Evolutionary conservation across 2,888 invertebrate genomes (phyloP).

Genomic region (Harpagoxenus sublaevis): DNA sequence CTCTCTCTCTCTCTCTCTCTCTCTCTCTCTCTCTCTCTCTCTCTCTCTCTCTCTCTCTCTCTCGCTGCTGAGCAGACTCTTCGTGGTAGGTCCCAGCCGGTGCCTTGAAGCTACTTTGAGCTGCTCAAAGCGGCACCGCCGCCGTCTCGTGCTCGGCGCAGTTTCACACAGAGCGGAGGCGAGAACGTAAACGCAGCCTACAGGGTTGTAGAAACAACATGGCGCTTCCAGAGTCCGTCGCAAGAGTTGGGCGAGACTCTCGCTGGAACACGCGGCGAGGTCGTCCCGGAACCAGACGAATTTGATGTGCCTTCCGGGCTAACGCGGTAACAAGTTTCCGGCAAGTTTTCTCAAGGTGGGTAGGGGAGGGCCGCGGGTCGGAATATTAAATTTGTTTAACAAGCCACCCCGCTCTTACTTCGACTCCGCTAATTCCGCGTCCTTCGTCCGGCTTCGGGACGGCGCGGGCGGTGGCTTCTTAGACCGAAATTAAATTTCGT

Average conservation of each 20-base stretch:
- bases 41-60: not conserved
- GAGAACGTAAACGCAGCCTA: constrained; percentile 52
- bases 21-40: not conserved
- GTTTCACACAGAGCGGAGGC: constrained; percentile 48
- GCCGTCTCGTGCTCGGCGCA: constrained; percentile 27
- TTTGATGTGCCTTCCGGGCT: constrained; percentile 85
- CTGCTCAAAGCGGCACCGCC: constrained; percentile 42
- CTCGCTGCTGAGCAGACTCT: constrained; percentile 32
- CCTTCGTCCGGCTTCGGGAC: constrained; percentile 62
- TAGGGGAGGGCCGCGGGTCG: constrained; percentile 62
- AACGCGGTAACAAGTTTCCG: constrained; percentile 81
- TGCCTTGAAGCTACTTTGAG: constrained; percentile 47
- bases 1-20: not conserved
- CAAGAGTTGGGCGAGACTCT: constrained; percentile 51
- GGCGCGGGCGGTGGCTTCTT: constrained; percentile 47
- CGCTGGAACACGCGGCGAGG: constrained; percentile 55
- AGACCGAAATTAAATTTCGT: constrained; percentile 76
- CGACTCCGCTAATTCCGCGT: constrained; percentile 60
- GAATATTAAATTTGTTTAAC: constrained; percentile 84
- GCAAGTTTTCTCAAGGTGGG: constrained; percentile 74
- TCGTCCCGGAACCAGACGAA: constrained; percentile 67
- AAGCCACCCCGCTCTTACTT: constrained; percentile 63
- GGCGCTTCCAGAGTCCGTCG: constrained; percentile 66
- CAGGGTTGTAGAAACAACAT: constrained; percentile 62
- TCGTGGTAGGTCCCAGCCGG: constrained; percentile 45